These are phyloP conservation scores for Scleropages formosus DNA, from an alignment of 2,797 vertebrate species.

Conservation along the genomic window DNA sequence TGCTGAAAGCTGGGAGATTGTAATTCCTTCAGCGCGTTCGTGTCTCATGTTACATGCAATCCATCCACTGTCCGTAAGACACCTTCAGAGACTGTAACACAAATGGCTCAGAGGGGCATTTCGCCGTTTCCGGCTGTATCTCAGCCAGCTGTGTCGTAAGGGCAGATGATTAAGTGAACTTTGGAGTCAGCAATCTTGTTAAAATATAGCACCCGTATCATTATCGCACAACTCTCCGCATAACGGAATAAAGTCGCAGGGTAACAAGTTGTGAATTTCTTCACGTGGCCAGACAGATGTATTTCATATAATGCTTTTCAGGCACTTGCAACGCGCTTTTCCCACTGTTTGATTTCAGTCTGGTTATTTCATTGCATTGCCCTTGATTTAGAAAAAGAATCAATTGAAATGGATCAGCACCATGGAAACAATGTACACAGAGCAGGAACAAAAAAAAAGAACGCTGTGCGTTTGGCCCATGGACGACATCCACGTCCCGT, in stretches of 20 bases:
- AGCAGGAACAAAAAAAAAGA: background rate
- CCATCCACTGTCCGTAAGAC: slow-evolving; percentile 1
- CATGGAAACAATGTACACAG: slow-evolving; percentile 31
- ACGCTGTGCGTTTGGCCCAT: background rate
- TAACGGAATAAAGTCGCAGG: background rate
- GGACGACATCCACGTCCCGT: slow-evolving; percentile 26
- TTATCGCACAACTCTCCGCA: background rate
- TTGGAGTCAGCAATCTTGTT: too few relatives aligned
- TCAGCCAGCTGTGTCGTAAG: too few relatives aligned
- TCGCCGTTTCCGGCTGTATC: background rate
- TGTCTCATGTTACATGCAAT: slow-evolving; percentile 11
- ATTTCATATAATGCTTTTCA: background rate
- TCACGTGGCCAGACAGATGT: background rate
- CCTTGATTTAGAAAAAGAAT: slow-evolving; percentile 27
- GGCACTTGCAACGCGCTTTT: background rate
- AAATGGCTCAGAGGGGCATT: slow-evolving; percentile 9
- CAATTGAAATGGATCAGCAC: slow-evolving; percentile 20
- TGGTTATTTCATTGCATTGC: slow-evolving; percentile 18
- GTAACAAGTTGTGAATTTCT: background rate
- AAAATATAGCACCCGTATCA: background rate
- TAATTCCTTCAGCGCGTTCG: slow-evolving; percentile 10
- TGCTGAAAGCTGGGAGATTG: background rate
- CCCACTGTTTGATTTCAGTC: background rate
- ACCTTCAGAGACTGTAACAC: slow-evolving; percentile 2
- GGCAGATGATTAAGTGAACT: too few relatives aligned